phyloP scores from a whole-genome alignment of 2,888 invertebrate species.

The Marasmarcha lunaedactyla region DNA sequence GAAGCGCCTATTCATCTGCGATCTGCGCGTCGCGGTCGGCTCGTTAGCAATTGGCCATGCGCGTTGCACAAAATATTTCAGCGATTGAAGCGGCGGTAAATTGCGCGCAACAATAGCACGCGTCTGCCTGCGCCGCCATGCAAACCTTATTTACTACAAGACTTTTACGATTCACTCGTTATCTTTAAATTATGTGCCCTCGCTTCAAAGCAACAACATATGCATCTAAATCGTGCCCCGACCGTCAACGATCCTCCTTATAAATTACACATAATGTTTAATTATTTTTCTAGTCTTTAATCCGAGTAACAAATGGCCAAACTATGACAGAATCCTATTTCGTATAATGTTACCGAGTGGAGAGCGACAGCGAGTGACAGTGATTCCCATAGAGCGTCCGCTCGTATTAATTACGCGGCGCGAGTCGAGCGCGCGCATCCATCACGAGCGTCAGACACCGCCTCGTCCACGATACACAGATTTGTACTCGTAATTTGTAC shows the following conservation, averaged over 20 bases:
- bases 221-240: constrained; percentile 5
- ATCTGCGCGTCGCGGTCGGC: constrained; percentile 64
- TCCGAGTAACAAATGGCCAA: constrained; percentile 34
- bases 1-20: constrained; percentile 65
- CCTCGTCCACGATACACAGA: constrained; percentile 64
- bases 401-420: constrained; percentile 61
- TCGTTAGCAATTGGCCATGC: constrained; percentile 70
- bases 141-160: constrained; percentile 46
- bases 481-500: constrained; percentile 70
- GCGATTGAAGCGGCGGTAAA: constrained; percentile 68
- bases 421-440: constrained; percentile 56
- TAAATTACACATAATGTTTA: constrained; percentile 24
- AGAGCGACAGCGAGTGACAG: constrained; percentile 54
- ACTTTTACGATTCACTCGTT: constrained; percentile 62
- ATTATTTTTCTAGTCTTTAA: constrained; percentile 32
- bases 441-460: constrained; percentile 60
- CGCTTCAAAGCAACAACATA: constrained; percentile 17
- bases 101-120: constrained; percentile 61
- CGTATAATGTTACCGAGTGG: constrained; percentile 45
- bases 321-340: constrained; percentile 41
- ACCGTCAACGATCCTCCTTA: constrained; percentile 18
- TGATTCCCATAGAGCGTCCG: constrained; percentile 49
- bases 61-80: constrained; percentile 69
- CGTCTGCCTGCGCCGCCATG: constrained; percentile 27
- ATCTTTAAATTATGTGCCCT: constrained; percentile 52